Evolutionary conservation across 2,113 vertebrate species (phyloP), one percentile per base, ranked within the genome.

Genomic region (Laticauda colubrina): DNA sequence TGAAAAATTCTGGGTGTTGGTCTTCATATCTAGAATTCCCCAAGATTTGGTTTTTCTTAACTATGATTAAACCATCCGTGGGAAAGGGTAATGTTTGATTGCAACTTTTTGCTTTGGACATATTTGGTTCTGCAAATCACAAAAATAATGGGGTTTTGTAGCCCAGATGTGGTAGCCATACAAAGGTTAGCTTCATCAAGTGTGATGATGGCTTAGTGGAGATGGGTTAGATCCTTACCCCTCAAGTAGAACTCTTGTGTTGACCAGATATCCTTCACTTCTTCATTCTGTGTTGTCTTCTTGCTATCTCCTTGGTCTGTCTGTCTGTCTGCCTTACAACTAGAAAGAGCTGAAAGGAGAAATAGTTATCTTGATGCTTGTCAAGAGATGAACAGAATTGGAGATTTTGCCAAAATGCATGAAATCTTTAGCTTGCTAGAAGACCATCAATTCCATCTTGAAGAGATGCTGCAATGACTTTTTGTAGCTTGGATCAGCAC

Each of bases 361-460:
- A 89, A 4, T 24, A 20, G 64, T n/a, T 2, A 75, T 18, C 23
- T 53, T 55, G 90, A 24, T 43, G 87, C 69, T 54, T 64, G 55
- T 87, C 12, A 34, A n/a, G 85, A 88, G 61, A 85, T 59, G 5
- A 89, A 85, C n/a, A n/a, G 43, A 34, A 34, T 24, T 29, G 45
- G 56, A 57, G 56, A 8, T 8, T 6, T 48, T 93, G 90, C 93
- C 90, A 91, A 91, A 55, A 34, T 21, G 48, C 90, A 89, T 85
- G 75, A 89, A 87, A 56, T 89, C 69, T 15, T 39, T 24, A 3
- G 3, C 15, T 21, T 24, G 9, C 90, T 93, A 91, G 48, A 48
- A 6, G 48, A 26, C 18, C 75, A 64, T 75, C 75, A 81, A 55
- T 21, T 10, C 15, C 14, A 34, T 64, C n/a, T 89, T 85, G 10